Evolutionary conservation across 2,797 vertebrate species (phyloP), one percentile per base, ranked within the genome.

Genomic region (Sphenodon punctatus): DNA sequence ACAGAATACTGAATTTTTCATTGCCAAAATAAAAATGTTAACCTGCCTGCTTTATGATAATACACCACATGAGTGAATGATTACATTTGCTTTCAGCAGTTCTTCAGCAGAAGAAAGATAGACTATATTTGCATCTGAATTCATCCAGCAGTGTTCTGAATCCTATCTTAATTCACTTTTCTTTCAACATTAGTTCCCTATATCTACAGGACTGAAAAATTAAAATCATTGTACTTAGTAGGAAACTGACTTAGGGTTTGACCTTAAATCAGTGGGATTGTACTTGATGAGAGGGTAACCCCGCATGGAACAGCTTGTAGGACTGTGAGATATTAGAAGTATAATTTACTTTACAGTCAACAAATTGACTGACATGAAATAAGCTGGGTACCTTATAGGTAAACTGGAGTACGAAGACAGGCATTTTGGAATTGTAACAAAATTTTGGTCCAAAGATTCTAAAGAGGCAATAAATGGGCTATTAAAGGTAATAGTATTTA

Each of bases 31-130:
- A n/a, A 8, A 84, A 64, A 30, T 42, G 27, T 80, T 80, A 68
- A 9, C 41, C 27, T 34, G 8, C n/a, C 8, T 1, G 7, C 16
- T 63, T 42, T 3, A 39, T 55, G 60, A 17, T 22, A 75, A 69
- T 34, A 79, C 43, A 16, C 8, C 14, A 4, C 9, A 11, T 13
- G 60, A 43, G 4, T 19, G n/a, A 10, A 0, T 0, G 66, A 34
- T 8, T 69, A 7, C 17, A 53, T 66, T 61, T 67, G 49, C 34
- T 78, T 25, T 43, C 14, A 14, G 3, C 38, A 55, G 64, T n/a
- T 16, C 6, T 45, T 19, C 34, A 17, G 32, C 51, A 23, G 22
- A 67, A 41, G 49, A 67, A 22, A 19, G 16, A 11, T 32, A 8
- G 53, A 39, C 46, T 32, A 25, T 41, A 46, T 59, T 13, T 36